Evolutionary conservation across 2,888 invertebrate genomes (phyloP).

Genomic region (Euzophera pinguis): DNA sequence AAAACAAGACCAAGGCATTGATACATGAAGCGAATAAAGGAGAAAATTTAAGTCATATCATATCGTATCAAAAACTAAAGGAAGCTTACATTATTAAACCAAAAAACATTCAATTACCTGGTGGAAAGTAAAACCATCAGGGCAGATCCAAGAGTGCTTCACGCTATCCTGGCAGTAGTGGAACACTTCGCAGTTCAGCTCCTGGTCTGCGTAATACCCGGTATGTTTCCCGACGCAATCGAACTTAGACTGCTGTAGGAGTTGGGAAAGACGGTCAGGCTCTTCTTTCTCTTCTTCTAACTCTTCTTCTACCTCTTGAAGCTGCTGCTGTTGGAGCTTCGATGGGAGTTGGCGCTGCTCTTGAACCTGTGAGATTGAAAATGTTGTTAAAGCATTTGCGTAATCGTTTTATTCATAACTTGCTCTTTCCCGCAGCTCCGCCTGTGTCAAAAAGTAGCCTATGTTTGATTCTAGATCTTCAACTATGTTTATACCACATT

Average conservation of each 20-base stretch:
- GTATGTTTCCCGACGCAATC: constrained; percentile 89
- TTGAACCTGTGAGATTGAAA: constrained; percentile 33
- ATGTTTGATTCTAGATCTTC: too few species aligned
- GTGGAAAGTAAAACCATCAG: constrained; percentile 93
- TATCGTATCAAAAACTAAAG: too few species aligned
- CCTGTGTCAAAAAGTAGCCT: too few species aligned
- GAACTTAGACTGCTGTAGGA: constrained; percentile 92
- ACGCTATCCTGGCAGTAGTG: constrained; percentile 95
- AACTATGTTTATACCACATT: too few species aligned
- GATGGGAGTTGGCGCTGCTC: constrained; percentile 43
- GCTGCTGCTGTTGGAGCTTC: constrained; percentile 49
- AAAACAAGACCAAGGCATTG: too few species aligned
- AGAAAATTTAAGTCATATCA: too few species aligned
- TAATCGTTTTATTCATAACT: background rate
- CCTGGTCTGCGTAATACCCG: constrained; percentile 95
- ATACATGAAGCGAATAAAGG: too few species aligned
- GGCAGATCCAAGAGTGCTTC: constrained; percentile 95
- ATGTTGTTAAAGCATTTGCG: background rate
- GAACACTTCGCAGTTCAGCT: constrained; percentile 93
- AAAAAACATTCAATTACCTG: constrained; percentile 74
- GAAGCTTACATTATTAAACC: background rate
- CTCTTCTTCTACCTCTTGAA: constrained; percentile 61
- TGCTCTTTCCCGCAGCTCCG: background rate
- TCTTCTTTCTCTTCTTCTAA: constrained; percentile 89
- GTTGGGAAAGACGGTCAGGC: constrained; percentile 88